These are phyloP conservation scores for Alsophila aescularia DNA, from an alignment of 2,888 invertebrate species.

Conservation along the genomic window DNA sequence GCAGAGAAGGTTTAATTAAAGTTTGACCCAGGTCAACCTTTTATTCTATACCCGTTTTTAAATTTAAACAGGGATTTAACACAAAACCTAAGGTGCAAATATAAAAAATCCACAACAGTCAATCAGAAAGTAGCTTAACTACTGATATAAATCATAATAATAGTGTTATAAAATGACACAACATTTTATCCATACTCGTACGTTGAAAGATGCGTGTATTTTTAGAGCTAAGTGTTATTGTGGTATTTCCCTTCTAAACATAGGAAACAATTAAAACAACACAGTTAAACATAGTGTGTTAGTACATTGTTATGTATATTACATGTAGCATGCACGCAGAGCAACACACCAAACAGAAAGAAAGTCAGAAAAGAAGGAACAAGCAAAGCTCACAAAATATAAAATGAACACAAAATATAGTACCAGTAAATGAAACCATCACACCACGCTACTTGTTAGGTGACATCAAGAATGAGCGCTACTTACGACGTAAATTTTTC, in stretches of 20 bases:
- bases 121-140: no score
- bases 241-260: no score
- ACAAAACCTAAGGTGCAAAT: no score
- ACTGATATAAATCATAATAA: neutral
- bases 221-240: no score
- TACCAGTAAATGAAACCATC: slow-evolving; percentile 66
- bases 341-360: slow-evolving; percentile 71
- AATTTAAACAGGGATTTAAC: no score
- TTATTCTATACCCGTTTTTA: no score
- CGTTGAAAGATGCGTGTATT: no score
- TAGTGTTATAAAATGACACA: neutral
- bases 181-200: neutral
- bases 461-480: slow-evolving; percentile 64
- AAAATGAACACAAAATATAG: slow-evolving; percentile 34
- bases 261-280: no score
- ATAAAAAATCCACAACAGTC: no score
- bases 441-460: slow-evolving; percentile 77
- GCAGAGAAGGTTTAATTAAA: no score
- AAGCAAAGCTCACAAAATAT: slow-evolving; percentile 67
- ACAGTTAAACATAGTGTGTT: slow-evolving; percentile 38
- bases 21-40: no score
- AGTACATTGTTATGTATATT: slow-evolving; percentile 48
- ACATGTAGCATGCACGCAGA: slow-evolving; percentile 60
- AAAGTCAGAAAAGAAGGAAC: slow-evolving; percentile 52
- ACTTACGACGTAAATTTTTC: slow-evolving; percentile 61